Base-by-base conservation (phyloP, 2,888 invertebrate species). In the Dasypogon diadema region DNA sequence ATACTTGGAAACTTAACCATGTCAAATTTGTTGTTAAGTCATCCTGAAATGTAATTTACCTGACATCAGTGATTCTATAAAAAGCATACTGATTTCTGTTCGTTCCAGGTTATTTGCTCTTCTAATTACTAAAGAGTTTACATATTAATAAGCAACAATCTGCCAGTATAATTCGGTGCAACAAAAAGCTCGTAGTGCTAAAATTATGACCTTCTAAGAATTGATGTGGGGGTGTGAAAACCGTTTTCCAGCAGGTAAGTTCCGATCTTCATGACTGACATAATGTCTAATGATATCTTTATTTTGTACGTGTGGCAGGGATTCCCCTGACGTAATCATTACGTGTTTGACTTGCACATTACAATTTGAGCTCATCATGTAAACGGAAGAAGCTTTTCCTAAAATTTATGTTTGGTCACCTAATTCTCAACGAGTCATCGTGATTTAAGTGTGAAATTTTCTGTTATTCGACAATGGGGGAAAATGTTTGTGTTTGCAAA, bases 61-160 rank as follows among this genome's bases (percentile, higher is more conserved):
- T 58, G 26, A 34, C 58, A 58, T 58, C 58, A 58, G 22, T 18
- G 37, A 12, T 3, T 21, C 12, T 37, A 60, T 60, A 18, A 60
- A 60, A 37, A 37, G 37, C 21, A n/a, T n/a, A 60, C 37, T 18
- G 60, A 60, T 60, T 34, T 60, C 3, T n/a, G 10, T 21, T 26
- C 34, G 21, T 60, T 60, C 60, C 60, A 60, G 6, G 37, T 60
- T 42, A 12, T 42, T 42, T 42, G 12, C 42, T 42, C 42, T 42
- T 42, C 42, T 42, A 12, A 42, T 42, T 42, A 42, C n/a, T 42
- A 42, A 12, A 12, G 42, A n/a, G n/a, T 12, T 6, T 12, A 42
- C 8, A 42, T 8, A 42, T 42, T 42, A 42, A 3, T 42, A 42
- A 42, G 6, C 42, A 30, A n/a, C n/a, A n/a, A n/a, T n/a, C n/a